Evolutionary conservation across 1,140 invertebrate genomes (phyloP), one percentile per base, ranked within the genome.

Genomic region (Parasteatoda tepidariorum): DNA sequence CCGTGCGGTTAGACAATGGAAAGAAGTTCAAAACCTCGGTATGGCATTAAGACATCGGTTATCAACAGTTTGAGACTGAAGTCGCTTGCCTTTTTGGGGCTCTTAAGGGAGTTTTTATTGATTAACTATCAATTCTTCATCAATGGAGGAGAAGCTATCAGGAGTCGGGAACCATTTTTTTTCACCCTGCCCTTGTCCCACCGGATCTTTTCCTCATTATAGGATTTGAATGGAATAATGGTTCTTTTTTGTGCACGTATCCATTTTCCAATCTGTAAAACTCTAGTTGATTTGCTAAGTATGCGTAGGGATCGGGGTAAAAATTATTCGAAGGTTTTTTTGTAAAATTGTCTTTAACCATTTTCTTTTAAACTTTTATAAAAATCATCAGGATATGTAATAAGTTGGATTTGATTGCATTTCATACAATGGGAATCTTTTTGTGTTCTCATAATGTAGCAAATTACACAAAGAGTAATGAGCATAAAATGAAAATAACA

Each of bases 61-160:
- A 83, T 83, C 82, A 83, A 83, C 82, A 83, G 82, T 83, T 83
- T 83, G 67, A 73, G 59, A 28, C 22, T 34, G 30, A 33, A 38
- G 28, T 22, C 55, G 57, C 41, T 71, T 30, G 30, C 18, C 13
- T 30, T 15, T 18, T 28, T 24, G 22, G 48, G 34, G 6, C 11
- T 33, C 48, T 48, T 48, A 48, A 48, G 38, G 18, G 38, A 48
- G 9, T 68, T 67, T 67, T 68, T 83, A 83, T 83, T 83, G 82
- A 83, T 83, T 83, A 83, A 83, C 70, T 83, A 83, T 83, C 82
- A 83, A 83, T 83, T 83, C 71, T 83, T 83, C 82, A 83, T 83
- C 82, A 83, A 73, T 73, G 82, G 68, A 57, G 71, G 41, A 22
- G 59, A 15, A 34, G 55, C 11, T 38, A 59, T 24, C 34, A 26